phyloP scores from a whole-genome alignment of 2,113 vertebrate species.

The Archilochus colubris region DNA sequence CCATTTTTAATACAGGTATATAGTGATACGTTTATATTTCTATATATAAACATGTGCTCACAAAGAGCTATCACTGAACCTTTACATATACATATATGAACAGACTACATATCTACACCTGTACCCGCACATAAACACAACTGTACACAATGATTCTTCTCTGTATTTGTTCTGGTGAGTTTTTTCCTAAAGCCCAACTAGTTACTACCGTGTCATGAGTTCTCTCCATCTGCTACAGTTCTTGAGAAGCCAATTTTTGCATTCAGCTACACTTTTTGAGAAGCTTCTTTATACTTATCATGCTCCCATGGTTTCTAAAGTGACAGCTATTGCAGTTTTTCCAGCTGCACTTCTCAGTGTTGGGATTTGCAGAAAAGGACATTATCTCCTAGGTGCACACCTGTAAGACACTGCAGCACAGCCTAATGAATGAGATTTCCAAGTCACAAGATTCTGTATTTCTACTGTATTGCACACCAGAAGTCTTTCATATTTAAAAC shows the following conservation, averaged over 20 bases:
- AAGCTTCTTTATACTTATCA: not conserved
- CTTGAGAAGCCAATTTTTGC: not conserved
- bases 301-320: not conserved
- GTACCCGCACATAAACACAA: not conserved
- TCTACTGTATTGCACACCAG: not conserved
- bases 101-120: not conserved
- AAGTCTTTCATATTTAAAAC: not conserved
- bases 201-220: not conserved
- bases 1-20: not conserved
- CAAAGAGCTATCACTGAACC: not conserved
- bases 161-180: not conserved
- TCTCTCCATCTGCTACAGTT: not conserved
- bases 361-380: constrained; percentile 11
- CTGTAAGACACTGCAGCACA: not conserved
- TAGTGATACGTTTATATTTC: not conserved
- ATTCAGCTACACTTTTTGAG: not conserved
- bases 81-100: not conserved
- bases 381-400: constrained; percentile 10
- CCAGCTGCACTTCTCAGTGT: not conserved
- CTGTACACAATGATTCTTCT: not conserved
- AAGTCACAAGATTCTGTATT: not conserved
- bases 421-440: not conserved
- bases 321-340: constrained; percentile 33
- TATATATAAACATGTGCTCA: not conserved
- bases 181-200: not conserved